phyloP scores from a whole-genome alignment of 2,888 invertebrate genomes.

The Ophioninae sp. region DNA sequence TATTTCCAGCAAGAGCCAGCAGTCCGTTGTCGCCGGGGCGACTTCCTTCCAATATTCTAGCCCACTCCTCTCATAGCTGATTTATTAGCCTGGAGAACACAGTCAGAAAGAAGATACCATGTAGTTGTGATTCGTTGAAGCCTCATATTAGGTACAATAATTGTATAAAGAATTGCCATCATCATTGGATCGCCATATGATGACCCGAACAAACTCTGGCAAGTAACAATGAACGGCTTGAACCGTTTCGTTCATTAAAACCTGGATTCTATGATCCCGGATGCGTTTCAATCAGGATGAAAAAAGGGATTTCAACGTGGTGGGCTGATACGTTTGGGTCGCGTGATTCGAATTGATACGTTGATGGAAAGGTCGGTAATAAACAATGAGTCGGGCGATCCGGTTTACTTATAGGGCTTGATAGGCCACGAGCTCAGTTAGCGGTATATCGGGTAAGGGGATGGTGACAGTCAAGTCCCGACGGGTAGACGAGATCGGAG shows the following conservation, averaged over 20 bases:
- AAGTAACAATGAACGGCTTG: no score
- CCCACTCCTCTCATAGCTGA: conserved; percentile 80
- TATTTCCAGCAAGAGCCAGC: conserved; percentile 73
- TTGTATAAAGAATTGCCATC: neutral
- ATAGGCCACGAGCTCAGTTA: conserved; percentile 54
- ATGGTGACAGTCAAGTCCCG: conserved; percentile 56
- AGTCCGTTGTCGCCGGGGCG: conserved; percentile 72
- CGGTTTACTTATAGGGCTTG: conserved; percentile 57
- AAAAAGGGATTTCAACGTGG: no score
- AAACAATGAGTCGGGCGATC: conserved; percentile 58
- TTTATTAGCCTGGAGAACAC: conserved; percentile 71
- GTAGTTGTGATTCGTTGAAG: neutral
- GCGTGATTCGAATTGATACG: neutral
- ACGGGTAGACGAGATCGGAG: conserved; percentile 54
- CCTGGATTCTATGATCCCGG: no score
- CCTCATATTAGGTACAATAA: neutral
- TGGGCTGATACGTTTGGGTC: neutral
- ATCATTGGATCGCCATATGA: neutral
- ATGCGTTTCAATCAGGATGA: no score
- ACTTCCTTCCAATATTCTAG: conserved; percentile 70
- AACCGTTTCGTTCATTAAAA: no score
- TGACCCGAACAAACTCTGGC: no score
- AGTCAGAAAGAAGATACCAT: conserved; percentile 52
- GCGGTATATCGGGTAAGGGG: conserved; percentile 41
- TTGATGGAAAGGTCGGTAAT: conserved; percentile 14